Percentiles rank a stretch among this genome's conserved stretches.
These are phyloP conservation scores for Cecidostiba fungosa DNA, from an alignment of 2,888 invertebrate species.

Conservation along the genomic window DNA sequence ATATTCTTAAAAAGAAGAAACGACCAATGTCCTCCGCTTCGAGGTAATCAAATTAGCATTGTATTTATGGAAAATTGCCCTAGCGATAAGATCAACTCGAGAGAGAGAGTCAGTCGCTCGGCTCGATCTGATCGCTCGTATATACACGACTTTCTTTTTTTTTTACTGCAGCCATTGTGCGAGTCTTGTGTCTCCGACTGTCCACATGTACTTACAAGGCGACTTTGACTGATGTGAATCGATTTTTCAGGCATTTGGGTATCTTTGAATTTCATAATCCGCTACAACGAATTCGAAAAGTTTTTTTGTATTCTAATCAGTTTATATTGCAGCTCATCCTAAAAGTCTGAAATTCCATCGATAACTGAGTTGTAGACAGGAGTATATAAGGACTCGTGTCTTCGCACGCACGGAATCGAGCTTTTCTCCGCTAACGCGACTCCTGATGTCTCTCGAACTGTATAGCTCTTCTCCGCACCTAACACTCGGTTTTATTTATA, in stretches of 20 bases:
- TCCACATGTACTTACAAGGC: no score
- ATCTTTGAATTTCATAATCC: no score
- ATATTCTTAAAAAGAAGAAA: no score
- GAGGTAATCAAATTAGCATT: conserved; percentile 71
- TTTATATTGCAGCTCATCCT: no score
- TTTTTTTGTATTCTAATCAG: no score
- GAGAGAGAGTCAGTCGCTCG: conserved; percentile 55
- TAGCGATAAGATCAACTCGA: conserved; percentile 64
- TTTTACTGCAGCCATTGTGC: neutral
- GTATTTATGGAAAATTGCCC: conserved; percentile 73
- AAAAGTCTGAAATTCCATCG: no score
- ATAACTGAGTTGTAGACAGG: no score
- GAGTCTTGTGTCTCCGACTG: neutral
- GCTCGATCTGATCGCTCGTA: conserved; percentile 58
- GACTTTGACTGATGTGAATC: no score
- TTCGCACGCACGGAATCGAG: neutral
- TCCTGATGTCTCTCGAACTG: neutral
- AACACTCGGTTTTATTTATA: neutral
- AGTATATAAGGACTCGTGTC: neutral
- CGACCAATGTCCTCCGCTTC: neutral
- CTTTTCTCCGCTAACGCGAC: neutral
- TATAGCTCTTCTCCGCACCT: neutral
- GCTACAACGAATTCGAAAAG: no score
- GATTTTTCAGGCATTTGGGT: no score
- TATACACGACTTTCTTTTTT: conserved; percentile 24